These are phyloP conservation scores for Hiodon tergisus DNA, from an alignment of 2,113 vertebrate genomes.

Conservation along the genomic window DNA sequence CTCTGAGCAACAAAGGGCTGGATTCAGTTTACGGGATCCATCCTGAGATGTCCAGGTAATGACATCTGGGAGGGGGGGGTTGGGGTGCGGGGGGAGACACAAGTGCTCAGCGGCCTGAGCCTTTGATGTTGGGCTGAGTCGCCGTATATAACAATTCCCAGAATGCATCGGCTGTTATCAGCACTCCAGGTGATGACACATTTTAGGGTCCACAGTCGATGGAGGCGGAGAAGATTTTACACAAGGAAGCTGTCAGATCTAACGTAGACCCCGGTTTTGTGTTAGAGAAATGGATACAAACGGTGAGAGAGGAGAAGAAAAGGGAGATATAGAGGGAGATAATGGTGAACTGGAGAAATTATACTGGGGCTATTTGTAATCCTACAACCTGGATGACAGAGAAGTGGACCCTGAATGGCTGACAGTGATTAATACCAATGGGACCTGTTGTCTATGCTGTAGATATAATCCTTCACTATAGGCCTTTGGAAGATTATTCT, in stretches of 20 bases:
- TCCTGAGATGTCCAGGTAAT: constrained; percentile 43
- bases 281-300: constrained; percentile 6
- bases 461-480: no score
- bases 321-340: background rate
- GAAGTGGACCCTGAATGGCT: constrained; percentile 31
- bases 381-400: constrained; percentile 50
- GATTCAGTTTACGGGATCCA: constrained; percentile 44
- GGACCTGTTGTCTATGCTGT: no score
- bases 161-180: constrained; percentile 36
- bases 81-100: background rate
- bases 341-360: constrained; percentile 32
- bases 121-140: constrained; percentile 27
- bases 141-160: constrained; percentile 32
- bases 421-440: constrained; percentile 28
- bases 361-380: constrained; percentile 45
- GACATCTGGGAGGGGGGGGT: constrained; percentile 20
- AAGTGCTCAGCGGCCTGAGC: background rate
- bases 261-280: constrained; percentile 15
- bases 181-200: constrained; percentile 39
- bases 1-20: constrained; percentile 34
- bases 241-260: constrained; percentile 1
- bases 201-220: constrained; percentile 33
- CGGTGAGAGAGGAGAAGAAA: background rate
- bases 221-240: constrained; percentile 15
- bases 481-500: no score